Conservation (phyloP, 2,113 vertebrate species). For the Sitta europaea region DNA sequence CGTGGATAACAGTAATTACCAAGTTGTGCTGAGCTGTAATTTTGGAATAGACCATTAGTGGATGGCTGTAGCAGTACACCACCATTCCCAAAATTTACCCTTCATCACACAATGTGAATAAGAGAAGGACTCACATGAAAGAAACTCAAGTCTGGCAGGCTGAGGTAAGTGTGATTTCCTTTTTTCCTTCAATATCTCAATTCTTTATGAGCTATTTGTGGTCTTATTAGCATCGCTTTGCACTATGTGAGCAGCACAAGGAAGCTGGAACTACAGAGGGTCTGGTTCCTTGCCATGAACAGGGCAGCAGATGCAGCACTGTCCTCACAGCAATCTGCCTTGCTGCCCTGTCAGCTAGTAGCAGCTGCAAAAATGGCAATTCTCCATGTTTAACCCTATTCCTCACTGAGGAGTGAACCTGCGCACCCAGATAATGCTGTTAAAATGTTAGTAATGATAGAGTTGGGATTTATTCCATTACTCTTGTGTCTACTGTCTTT, state of each 20-base stretch:
- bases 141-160: background rate
- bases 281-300: slow-evolving; percentile 11
- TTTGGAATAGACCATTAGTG: background rate
- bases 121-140: background rate
- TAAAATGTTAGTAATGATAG: background rate
- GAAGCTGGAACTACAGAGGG: background rate
- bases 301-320: slow-evolving; percentile 14
- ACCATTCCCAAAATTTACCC: background rate
- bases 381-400: background rate
- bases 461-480: background rate
- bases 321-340: background rate
- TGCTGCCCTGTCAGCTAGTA: background rate
- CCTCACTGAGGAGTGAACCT: background rate
- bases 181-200: background rate
- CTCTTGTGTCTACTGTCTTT: background rate
- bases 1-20: background rate
- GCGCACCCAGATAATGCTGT: background rate
- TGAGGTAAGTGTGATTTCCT: background rate
- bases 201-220: background rate
- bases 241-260: background rate
- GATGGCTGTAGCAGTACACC: background rate
- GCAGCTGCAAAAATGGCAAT: slow-evolving; percentile 44
- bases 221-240: background rate
- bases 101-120: background rate
- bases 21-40: background rate